phyloP scores from a whole-genome alignment of 2,797 vertebrate species.

The Ceryle rudis region DNA sequence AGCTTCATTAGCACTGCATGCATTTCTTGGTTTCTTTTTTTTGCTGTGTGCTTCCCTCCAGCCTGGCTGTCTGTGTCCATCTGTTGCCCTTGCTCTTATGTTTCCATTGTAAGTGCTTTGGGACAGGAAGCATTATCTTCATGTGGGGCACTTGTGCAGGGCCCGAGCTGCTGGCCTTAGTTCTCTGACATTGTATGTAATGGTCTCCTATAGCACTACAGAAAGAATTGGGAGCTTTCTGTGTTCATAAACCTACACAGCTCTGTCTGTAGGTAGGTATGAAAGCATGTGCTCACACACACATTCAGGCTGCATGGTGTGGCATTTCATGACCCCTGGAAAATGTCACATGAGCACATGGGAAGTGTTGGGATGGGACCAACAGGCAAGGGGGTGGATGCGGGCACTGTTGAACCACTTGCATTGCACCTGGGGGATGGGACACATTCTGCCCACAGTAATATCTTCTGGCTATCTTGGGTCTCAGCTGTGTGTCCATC shows the following conservation, averaged over 20 bases:
- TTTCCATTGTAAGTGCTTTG: neutral
- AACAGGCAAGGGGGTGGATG: neutral
- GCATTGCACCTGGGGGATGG: neutral
- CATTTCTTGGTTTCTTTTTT: neutral
- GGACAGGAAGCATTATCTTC: neutral
- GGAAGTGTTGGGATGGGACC: neutral
- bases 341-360: neutral
- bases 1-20: neutral
- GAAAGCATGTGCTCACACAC: rapidly evolving
- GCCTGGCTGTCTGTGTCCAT: conserved; percentile 40
- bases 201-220: neutral
- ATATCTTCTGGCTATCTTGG: neutral
- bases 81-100: conserved; percentile 34
- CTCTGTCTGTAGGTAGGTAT: neutral
- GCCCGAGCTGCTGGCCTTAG: neutral
- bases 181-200: neutral
- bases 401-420: neutral
- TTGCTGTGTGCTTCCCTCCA: neutral
- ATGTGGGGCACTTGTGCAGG: neutral
- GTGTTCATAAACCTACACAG: neutral
- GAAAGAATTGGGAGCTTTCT: neutral
- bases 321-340: neutral
- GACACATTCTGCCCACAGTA: neutral
- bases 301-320: neutral
- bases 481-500: neutral